Evolutionary conservation across 2,113 vertebrate genomes (phyloP).

Genomic region (Tichodroma muraria): DNA sequence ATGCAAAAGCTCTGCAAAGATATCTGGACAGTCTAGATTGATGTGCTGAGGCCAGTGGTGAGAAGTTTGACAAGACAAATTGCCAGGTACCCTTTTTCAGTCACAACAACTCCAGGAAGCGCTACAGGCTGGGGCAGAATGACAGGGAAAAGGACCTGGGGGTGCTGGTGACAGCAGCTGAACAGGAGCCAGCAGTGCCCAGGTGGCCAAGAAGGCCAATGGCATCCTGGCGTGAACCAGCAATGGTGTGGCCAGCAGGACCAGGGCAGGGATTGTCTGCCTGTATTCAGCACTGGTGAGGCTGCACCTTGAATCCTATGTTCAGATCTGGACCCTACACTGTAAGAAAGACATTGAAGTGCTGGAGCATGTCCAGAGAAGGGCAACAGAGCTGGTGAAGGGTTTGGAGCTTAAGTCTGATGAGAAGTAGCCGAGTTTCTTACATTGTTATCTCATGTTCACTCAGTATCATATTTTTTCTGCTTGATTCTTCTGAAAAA

Average conservation of each 20-base stretch:
- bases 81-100: background rate
- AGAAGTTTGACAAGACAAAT: background rate
- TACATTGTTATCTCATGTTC: background rate
- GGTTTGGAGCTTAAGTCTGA: background rate
- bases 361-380: background rate
- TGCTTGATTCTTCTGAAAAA: background rate
- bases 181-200: background rate
- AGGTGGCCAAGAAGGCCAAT: background rate
- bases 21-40: background rate
- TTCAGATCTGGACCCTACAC: rapidly evolving
- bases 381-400: background rate
- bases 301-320: rapidly evolving
- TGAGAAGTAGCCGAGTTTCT: background rate
- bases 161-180: background rate
- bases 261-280: background rate
- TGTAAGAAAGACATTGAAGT: background rate
- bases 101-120: background rate
- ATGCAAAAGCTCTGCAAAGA: background rate
- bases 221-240: background rate
- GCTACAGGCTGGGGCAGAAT: background rate
- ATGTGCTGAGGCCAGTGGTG: background rate
- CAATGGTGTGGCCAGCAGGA: background rate
- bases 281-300: rapidly evolving
- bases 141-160: background rate
- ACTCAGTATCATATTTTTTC: background rate